A percentile compares a stretch with the other conserved stretches of the same genome.
phyloP scores from a whole-genome alignment of 2,888 invertebrate genomes.

The Nomada flava region DNA sequence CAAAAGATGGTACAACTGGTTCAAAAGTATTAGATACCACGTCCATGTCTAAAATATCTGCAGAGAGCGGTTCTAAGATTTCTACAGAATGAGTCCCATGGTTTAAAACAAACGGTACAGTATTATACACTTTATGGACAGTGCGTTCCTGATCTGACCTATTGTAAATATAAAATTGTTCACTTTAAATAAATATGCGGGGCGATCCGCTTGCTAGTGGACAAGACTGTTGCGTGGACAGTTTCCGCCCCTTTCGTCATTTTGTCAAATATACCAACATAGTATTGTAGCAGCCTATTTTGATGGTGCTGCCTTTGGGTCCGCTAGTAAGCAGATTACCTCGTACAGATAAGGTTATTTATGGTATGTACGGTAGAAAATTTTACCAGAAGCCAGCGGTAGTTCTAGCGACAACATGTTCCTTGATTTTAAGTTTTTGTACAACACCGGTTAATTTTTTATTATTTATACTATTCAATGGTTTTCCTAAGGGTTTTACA shows the following conservation, averaged over 20 bases:
- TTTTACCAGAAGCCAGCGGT: slow-evolving; percentile 92
- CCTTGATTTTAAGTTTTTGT: slow-evolving; percentile 92
- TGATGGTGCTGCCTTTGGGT: no score
- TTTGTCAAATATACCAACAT: no score
- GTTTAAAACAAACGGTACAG: slow-evolving; percentile 91
- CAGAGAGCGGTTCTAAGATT: slow-evolving; percentile 90
- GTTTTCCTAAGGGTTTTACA: slow-evolving; percentile 90
- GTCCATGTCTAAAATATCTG: slow-evolving; percentile 91
- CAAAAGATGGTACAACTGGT: slow-evolving; percentile 90
- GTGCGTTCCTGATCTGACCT: slow-evolving; percentile 91
- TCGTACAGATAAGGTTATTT: no score
- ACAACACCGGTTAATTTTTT: slow-evolving; percentile 91
- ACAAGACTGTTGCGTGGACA: no score
- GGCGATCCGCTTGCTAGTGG: no score
- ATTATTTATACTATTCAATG: slow-evolving; percentile 91
- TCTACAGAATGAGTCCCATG: slow-evolving; percentile 88
- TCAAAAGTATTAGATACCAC: slow-evolving; percentile 93
- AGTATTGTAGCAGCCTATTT: no score
- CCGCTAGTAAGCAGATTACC: no score
- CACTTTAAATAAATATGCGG: neutral
- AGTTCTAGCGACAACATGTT: slow-evolving; percentile 93
- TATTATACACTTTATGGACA: slow-evolving; percentile 91
- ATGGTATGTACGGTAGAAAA: neutral
- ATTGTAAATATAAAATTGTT: neutral
- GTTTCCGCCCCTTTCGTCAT: no score